Evolutionary conservation across 2,113 vertebrate genomes (phyloP), one percentile per base, ranked within the genome.

Genomic region (Eubucco bourcierii): DNA sequence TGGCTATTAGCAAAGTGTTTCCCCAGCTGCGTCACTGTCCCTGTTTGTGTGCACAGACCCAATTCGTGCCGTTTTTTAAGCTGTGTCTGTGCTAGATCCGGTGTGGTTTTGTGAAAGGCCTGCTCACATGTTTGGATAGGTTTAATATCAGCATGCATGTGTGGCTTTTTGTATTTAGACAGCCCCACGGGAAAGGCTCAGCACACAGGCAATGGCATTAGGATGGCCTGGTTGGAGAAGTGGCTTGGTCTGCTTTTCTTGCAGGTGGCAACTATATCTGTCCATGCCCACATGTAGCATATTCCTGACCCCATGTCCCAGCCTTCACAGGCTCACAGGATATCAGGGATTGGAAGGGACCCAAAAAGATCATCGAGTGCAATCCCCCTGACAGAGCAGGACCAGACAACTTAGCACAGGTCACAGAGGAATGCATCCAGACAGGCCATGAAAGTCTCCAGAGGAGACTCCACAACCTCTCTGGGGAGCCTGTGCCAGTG

Each of bases 1-100:
- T 92, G 91, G 70, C 53, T 96, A 60, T 93, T 67, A 93, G 80
- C 91, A 87, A 29, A 9, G 81, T 95, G 94, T 88, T 88, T 89
- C 91, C 87, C 87, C 92, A 93, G 92, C 92, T 94, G 92, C 1
- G 0, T 68, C 89, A 47, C 78, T 64, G 70, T 46, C 33, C n/a
- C 47, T 93, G 87, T 86, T 89, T 94, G 84, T 92, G 84, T 93
- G 66, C 61, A 82, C 87, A 84, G 87, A 65, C 66, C 75, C 93
- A 60, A 59, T 90, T 85, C 41, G 55, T 87, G 94, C 88, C 63
- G 56, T 78, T 95, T 52, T 95, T 79, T 65, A 88, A 90, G 89
- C 84, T 92, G 55, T 61, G 58, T n/a, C 90, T 4, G 21, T 85
- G 84, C 94, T 94, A 94, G 75, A 55, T 79, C 92, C 81, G 0